A percentile compares a stretch with the other conserved stretches of the same genome.
Evolutionary conservation across 2,113 vertebrate genomes (phyloP).

Genomic region (Heterotis niloticus): DNA sequence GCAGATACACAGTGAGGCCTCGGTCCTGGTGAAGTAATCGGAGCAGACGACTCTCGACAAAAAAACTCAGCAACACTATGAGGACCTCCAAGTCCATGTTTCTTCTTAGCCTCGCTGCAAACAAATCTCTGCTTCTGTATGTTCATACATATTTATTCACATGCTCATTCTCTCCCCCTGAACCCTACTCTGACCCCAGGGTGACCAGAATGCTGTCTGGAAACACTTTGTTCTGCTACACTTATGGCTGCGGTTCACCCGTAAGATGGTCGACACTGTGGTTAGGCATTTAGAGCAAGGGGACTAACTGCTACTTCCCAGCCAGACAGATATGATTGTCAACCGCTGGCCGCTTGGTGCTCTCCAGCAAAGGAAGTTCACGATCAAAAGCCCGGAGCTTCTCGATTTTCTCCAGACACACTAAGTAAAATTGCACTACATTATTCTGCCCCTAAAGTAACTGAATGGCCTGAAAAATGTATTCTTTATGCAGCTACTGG

Average conservation of each 20-base stretch:
- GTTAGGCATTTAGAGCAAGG: no score
- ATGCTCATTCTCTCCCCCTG: background rate
- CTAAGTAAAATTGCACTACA: no score
- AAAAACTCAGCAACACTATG: constrained; percentile 9
- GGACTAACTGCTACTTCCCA: no score
- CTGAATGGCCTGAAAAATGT: no score
- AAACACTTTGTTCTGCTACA: background rate
- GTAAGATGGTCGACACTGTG: background rate
- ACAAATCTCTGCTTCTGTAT: background rate
- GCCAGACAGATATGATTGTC: no score
- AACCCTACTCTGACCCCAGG: background rate
- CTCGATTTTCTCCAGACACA: no score
- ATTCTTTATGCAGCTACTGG: no score
- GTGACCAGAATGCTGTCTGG: background rate
- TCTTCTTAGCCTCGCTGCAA: background rate
- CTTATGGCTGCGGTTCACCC: background rate
- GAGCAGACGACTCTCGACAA: constrained; percentile 26
- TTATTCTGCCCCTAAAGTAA: no score
- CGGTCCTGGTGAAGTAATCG: constrained; percentile 46
- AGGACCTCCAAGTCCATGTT: constrained; percentile 7
- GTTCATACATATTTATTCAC: background rate
- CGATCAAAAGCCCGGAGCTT: no score
- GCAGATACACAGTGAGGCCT: background rate
- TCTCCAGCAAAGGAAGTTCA: no score
- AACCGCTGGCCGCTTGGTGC: no score